Conservation (phyloP, 1,140 invertebrate genomes). For the Rhagoletis pomonella region DNA sequence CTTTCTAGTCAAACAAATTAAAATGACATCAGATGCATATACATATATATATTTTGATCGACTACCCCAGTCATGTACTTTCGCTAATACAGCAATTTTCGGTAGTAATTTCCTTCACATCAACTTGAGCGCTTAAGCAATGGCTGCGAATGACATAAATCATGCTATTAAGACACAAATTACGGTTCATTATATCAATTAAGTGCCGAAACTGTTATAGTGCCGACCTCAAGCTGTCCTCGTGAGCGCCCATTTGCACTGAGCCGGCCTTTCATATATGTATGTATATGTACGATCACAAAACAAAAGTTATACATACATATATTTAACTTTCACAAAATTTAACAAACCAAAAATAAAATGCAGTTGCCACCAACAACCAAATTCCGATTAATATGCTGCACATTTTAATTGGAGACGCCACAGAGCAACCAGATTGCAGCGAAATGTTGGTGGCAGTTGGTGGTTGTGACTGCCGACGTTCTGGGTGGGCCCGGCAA, state of each 20-base stretch:
- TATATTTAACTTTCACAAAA: constrained; percentile 44
- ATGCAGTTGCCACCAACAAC: not conserved
- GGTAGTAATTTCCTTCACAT: not conserved
- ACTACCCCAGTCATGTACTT: too few species aligned
- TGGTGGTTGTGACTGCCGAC: not conserved
- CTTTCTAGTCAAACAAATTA: too few species aligned
- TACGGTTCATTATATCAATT: constrained; percentile 45
- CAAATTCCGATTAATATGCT: constrained; percentile 44
- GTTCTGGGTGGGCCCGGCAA: constrained; percentile 50
- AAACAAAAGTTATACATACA: not conserved
- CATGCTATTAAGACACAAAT: constrained; percentile 43
- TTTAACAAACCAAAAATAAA: not conserved
- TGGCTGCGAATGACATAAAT: constrained; percentile 16
- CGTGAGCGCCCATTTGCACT: not conserved
- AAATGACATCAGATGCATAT: not conserved
- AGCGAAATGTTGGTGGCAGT: not conserved
- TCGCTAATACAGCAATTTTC: constrained; percentile 27
- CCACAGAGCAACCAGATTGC: constrained; percentile 26
- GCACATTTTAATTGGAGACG: constrained; percentile 51
- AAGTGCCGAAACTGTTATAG: constrained; percentile 30
- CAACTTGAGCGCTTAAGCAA: not conserved
- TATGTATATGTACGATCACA: not conserved
- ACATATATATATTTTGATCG: too few species aligned
- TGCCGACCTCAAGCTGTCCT: not conserved
- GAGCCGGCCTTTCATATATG: not conserved